phyloP scores from a whole-genome alignment of 2,113 vertebrate species.

The Phaethon lepturus region DNA sequence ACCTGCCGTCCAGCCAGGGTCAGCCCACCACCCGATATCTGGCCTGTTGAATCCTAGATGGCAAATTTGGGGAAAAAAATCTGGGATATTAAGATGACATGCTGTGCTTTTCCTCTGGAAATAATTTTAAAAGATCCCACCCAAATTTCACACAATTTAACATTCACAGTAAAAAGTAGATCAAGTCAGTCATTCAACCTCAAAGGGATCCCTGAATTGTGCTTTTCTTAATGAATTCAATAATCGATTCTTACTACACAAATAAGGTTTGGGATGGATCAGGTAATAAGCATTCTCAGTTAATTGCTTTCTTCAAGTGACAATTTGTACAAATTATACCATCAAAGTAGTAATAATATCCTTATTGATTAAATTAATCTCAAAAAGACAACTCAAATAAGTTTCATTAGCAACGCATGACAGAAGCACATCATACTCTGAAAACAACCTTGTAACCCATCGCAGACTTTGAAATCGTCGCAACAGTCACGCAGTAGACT shows the following conservation, averaged over 20 bases:
- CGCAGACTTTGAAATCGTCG: background rate
- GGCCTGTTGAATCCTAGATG: background rate
- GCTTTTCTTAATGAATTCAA: conserved; percentile 51
- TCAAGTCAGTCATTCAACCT: background rate
- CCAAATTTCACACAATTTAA: background rate
- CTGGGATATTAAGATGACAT: background rate
- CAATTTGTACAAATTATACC: conserved; percentile 66
- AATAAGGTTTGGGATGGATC: conserved; percentile 50
- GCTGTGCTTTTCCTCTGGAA: background rate
- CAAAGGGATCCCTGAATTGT: conserved; percentile 25
- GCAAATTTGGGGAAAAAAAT: rapidly evolving
- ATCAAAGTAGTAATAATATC: conserved; percentile 72
- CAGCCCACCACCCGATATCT: too few species aligned
- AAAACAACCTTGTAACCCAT: conserved; percentile 20
- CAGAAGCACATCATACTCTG: background rate
- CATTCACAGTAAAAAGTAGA: background rate
- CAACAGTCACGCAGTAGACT: background rate
- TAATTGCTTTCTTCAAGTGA: conserved; percentile 66
- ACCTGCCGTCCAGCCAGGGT: too few species aligned
- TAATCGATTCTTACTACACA: conserved; percentile 46
- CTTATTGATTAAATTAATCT: conserved; percentile 73
- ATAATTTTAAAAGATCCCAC: background rate
- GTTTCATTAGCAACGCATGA: conserved; percentile 63
- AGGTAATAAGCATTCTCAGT: conserved; percentile 60
- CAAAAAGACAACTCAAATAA: conserved; percentile 40